These are phyloP conservation scores for Anser brachyrhynchus DNA, from an alignment of 2,113 vertebrate species.

Conservation along the genomic window DNA sequence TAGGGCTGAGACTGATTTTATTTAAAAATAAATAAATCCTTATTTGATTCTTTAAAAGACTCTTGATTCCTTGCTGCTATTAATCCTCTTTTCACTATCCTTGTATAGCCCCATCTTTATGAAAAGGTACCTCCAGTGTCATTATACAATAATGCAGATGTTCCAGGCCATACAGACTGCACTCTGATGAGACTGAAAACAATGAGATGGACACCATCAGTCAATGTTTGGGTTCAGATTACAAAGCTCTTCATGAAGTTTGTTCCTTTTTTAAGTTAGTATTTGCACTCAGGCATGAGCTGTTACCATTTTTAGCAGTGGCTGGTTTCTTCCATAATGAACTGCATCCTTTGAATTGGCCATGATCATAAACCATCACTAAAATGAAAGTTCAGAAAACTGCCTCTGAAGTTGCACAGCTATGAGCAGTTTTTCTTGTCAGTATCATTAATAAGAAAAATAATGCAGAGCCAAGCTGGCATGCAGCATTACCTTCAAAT, in stretches of 20 bases:
- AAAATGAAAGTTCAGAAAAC: slow-evolving; percentile 19
- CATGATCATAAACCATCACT: not conserved
- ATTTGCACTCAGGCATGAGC: not conserved
- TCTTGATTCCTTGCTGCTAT: not conserved
- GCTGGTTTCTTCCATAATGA: not conserved
- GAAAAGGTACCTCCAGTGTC: not conserved
- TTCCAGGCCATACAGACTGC: not conserved
- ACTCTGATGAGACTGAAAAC: not conserved
- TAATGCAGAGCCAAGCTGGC: not conserved
- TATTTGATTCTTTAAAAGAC: not conserved
- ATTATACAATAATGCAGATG: accelerated
- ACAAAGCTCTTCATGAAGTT: not conserved
- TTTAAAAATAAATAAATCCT: not conserved
- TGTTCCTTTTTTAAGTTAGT: not conserved
- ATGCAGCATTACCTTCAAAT: not conserved
- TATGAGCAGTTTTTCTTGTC: not conserved
- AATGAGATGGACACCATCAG: not conserved
- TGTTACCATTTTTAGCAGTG: not conserved
- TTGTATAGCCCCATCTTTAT: not conserved
- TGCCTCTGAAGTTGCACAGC: not conserved
- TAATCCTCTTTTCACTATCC: not conserved
- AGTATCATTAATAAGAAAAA: not conserved
- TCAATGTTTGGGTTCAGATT: not conserved
- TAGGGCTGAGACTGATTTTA: not conserved
- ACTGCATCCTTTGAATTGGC: not conserved